Conservation (phyloP, 2,797 vertebrate species). For the Morus bassanus region DNA sequence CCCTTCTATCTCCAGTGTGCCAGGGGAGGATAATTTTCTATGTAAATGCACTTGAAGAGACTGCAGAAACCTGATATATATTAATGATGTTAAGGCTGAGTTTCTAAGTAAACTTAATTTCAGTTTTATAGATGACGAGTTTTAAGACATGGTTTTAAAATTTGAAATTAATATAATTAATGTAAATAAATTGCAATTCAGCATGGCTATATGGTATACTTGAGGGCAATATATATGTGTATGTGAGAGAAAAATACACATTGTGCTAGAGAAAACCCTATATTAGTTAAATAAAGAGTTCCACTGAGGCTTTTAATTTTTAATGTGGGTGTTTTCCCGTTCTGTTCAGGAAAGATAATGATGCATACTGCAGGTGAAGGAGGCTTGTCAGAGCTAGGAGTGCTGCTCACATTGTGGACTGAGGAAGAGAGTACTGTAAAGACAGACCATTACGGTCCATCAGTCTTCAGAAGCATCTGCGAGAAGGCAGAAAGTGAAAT, state of each 20-base stretch:
- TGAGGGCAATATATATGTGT: background rate
- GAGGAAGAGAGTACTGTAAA: background rate
- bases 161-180: background rate
- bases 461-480: background rate
- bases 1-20: background rate
- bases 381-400: background rate
- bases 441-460: accelerated
- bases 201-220: background rate
- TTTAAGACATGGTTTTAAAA: background rate
- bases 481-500: background rate
- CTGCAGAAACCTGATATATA: background rate
- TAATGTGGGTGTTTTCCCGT: background rate
- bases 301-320: background rate
- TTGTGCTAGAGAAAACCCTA: background rate
- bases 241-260: background rate
- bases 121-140: background rate
- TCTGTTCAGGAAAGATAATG: background rate
- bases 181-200: background rate
- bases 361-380: background rate
- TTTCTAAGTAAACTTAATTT: background rate
- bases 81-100: background rate
- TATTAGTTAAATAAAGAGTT: background rate
- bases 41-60: background rate
- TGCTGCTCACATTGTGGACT: background rate
- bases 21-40: background rate